Evolutionary conservation across 2,888 invertebrate species (phyloP), one percentile per base, ranked within the genome.

Genomic region (Tetragonula carbonaria): DNA sequence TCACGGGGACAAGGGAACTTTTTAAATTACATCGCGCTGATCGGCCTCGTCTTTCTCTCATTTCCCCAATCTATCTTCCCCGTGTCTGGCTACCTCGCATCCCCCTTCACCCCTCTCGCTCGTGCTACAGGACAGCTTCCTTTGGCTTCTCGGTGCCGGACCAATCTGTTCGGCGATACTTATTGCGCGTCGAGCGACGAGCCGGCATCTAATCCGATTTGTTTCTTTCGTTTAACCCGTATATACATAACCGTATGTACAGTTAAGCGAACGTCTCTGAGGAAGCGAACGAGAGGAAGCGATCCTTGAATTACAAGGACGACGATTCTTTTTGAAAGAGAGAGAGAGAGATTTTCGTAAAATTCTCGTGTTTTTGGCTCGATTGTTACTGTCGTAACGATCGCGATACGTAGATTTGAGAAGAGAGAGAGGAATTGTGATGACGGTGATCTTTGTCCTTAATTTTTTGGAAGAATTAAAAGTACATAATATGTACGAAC

Each of bases 1-100:
- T 93, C 92, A 91, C 88, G 87, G 87, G 85, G 88, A 85, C 83
- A 90, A 89, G 88, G 87, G 85, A 92, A 92, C 90, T 92, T 93
- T 93, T 93, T 92, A 93, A 93, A 93, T 93, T 93, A 92, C 92
- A 91, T 90, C 89, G 90, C 84, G 87, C 85, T 89, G 90, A 92
- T 92, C 92, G 90, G 84, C 81, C 87, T 89, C 88, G 82, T 84
- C 87, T 88, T 86, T 89, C 86, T 88, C 89, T 85, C 87, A 83
- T 88, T 88, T 88, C 83, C 86, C 84, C 84, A 33, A 86, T 88
- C 82, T 72, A 70, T 77, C 62, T 74, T 68, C 71, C 57, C 74
- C 55, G 67, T 59, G 65, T 71, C 51, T 45, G 59, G 50, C 55
- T 13, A 38, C 68, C 59, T 13, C 28, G n/a, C 33, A 18, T 75